Percentiles rank a stretch among this genome's conserved stretches.
phyloP scores from a whole-genome alignment of 2,888 invertebrate genomes.

The Eucriotettix oculatus region DNA sequence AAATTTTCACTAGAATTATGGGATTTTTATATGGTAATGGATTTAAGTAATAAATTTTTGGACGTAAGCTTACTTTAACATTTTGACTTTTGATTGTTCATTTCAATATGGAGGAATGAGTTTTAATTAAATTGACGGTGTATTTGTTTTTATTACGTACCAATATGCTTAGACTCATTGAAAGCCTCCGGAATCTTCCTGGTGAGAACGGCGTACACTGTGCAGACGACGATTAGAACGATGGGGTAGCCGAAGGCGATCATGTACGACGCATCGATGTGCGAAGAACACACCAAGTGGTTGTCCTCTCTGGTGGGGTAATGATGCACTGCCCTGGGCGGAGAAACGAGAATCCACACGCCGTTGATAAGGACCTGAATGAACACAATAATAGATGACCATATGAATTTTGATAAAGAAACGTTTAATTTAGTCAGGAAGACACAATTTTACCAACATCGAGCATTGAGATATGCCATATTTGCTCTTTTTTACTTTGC shows the following conservation, averaged over 20 bases:
- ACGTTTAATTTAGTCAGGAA: too few relatives aligned
- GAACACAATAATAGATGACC: too few relatives aligned
- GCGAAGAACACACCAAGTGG: slow-evolving; percentile 80
- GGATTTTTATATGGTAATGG: too few relatives aligned
- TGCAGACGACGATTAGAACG: slow-evolving; percentile 77
- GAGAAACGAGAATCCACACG: slow-evolving; percentile 83
- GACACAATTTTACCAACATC: too few relatives aligned
- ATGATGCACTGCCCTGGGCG: slow-evolving; percentile 76
- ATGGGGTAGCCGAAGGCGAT: slow-evolving; percentile 90
- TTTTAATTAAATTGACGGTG: slow-evolving; percentile 1
- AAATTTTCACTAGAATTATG: too few relatives aligned
- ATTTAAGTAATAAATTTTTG: too few relatives aligned
- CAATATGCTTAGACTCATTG: slow-evolving; percentile 95
- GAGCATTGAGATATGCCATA: too few relatives aligned
- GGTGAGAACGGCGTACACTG: slow-evolving; percentile 87
- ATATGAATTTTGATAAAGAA: too few relatives aligned
- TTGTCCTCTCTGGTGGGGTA: slow-evolving; percentile 86
- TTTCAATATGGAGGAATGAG: neutral
- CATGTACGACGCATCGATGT: slow-evolving; percentile 85
- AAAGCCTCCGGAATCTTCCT: slow-evolving; percentile 97
- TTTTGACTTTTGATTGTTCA: too few relatives aligned
- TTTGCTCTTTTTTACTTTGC: too few relatives aligned
- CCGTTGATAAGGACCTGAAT: slow-evolving; percentile 66
- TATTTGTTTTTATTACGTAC: slow-evolving; percentile 30
- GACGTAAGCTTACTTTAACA: too few relatives aligned